These are phyloP conservation scores for Liasis olivaceus DNA, from an alignment of 2,797 vertebrate genomes.

Conservation along the genomic window DNA sequence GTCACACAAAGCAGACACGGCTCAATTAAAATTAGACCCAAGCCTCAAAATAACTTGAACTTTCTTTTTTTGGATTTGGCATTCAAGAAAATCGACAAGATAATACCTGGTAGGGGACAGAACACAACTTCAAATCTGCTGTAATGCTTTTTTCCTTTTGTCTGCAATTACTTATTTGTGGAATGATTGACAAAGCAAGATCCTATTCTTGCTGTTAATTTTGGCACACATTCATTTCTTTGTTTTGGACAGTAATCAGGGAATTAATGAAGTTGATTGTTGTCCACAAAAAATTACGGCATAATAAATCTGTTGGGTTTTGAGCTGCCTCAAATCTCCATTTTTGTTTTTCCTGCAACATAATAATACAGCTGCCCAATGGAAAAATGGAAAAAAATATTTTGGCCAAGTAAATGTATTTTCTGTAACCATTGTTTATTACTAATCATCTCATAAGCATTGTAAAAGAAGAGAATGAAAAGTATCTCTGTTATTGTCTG, in stretches of 20 bases:
- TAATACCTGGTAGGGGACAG: background rate
- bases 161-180: background rate
- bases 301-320: background rate
- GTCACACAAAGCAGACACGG: background rate
- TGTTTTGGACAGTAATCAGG: background rate
- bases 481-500: background rate
- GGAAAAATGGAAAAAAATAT: background rate
- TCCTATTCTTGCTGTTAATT: background rate
- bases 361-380: background rate
- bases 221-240: background rate
- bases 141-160: background rate
- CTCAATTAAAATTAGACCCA: conserved; percentile 24
- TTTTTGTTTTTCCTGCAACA: background rate
- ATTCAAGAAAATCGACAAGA: background rate
- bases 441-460: background rate
- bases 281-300: background rate
- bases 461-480: background rate
- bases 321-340: background rate
- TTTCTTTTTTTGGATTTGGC: background rate
- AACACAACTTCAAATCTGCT: background rate
- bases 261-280: background rate
- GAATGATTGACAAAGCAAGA: background rate
- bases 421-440: background rate
- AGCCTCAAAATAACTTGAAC: background rate
- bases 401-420: background rate